Percentiles rank a stretch among this genome's conserved stretches.
phyloP scores from a whole-genome alignment of 2,888 invertebrate genomes.

The Trypoxylon attenuatum region DNA sequence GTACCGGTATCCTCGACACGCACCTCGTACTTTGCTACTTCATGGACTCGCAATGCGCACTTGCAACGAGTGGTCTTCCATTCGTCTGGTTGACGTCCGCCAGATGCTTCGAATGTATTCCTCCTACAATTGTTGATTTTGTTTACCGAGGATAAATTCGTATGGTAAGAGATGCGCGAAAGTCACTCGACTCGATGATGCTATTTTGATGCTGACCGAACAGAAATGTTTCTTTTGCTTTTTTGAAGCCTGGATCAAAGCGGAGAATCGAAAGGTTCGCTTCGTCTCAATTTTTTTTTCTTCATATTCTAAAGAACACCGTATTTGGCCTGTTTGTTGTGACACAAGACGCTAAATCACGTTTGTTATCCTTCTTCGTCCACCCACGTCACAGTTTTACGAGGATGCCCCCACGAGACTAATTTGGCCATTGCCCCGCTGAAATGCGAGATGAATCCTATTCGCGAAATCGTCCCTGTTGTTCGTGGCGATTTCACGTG shows the following conservation, averaged over 20 bases:
- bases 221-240: too few relatives aligned
- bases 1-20: slow-evolving; percentile 50
- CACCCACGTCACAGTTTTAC: neutral
- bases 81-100: too few relatives aligned
- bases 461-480: neutral
- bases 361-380: neutral
- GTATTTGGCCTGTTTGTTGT: neutral
- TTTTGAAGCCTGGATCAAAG: slow-evolving; percentile 17
- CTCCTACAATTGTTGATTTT: too few relatives aligned
- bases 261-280: too few relatives aligned
- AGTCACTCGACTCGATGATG: too few relatives aligned
- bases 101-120: too few relatives aligned
- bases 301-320: neutral
- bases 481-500: neutral
- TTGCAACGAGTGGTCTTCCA: too few relatives aligned
- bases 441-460: neutral
- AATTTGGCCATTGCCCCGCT: too few relatives aligned
- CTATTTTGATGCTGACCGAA: too few relatives aligned
- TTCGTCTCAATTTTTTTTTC: too few relatives aligned
- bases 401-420: neutral
- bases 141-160: too few relatives aligned
- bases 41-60: slow-evolving; percentile 17
- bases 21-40: slow-evolving; percentile 20
- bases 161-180: too few relatives aligned
- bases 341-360: neutral